Evolutionary conservation across 2,113 vertebrate species (phyloP), one percentile per base, ranked within the genome.

Genomic region (Cathartes aura): DNA sequence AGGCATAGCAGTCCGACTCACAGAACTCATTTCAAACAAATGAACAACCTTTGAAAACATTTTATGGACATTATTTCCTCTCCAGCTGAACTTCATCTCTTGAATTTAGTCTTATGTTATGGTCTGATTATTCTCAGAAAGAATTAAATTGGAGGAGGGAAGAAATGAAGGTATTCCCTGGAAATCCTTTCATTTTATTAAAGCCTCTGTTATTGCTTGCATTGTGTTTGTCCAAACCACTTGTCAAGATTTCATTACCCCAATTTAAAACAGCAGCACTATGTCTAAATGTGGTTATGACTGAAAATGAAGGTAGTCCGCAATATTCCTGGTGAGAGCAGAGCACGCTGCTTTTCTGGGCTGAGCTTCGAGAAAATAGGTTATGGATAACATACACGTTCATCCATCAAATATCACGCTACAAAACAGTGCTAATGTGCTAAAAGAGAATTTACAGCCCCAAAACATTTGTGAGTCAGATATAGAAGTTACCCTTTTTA

Each of bases 241-340:
- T 97, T 94, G 97, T 97, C 92, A 95, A 97, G 87, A 97, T 97
- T 96, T 97, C 95, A 96, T 97, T 97, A 96, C 71, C 62, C 76
- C 95, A 96, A 97, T 97, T 97, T 97, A 96, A 97, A 97, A 70
- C 85, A 93, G 87, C 90, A 93, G 94, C 67, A 86, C 89, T 92
- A 80, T 74, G 91, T 90, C 89, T 87, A 87, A 95, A 97, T 80
- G 94, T 74, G 68, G 94, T 93, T 96, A 94, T 88, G 87, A 78
- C 74, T 94, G 73, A 93, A 96, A 96, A 97, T 60, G 43, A 96
- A 96, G 76, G 94, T 80, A 63, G 5, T 9, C 93, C 97, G 81
- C 89, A 95, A 64, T 92, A 92, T 94, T 93, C 91, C 89, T 82
- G 8, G 80, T 55, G 95, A 97, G 89, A 80, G 62, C 0, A 90